Percentiles rank a stretch among this genome's conserved stretches.
Evolutionary conservation across 2,113 vertebrate genomes (phyloP).

Genomic region (Dinomys branickii): DNA sequence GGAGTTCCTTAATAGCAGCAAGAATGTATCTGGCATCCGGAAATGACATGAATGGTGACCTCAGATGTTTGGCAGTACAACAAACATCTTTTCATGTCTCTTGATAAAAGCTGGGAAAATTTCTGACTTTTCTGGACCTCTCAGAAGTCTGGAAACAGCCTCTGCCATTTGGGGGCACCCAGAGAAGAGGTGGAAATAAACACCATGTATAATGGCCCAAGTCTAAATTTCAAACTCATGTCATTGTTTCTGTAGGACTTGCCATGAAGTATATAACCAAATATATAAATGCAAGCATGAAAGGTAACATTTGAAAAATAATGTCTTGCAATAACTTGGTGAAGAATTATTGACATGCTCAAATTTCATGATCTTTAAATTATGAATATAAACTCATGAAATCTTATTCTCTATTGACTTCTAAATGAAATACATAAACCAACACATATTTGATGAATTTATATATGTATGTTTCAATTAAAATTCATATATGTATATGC

Average conservation of each 20-base stretch:
- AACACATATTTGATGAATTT: background rate
- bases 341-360: constrained; percentile 51
- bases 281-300: background rate
- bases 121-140: no score
- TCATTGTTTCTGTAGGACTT: background rate
- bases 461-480: background rate
- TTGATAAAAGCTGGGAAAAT: no score
- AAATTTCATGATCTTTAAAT: constrained; percentile 46
- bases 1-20: background rate
- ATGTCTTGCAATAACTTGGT: background rate
- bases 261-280: background rate
- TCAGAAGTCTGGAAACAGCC: background rate
- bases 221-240: background rate
- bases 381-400: background rate
- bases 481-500: background rate
- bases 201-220: background rate
- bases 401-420: constrained; percentile 46
- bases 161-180: background rate
- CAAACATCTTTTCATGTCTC: no score
- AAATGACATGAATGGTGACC: background rate
- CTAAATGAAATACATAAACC: background rate
- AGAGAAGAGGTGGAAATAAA: background rate
- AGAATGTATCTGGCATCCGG: background rate
- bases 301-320: background rate
- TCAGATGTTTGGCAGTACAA: background rate